Percentiles rank a stretch among this genome's conserved stretches.
phyloP scores from a whole-genome alignment of 2,113 vertebrate species.

The Chlorodrepanis virens region DNA sequence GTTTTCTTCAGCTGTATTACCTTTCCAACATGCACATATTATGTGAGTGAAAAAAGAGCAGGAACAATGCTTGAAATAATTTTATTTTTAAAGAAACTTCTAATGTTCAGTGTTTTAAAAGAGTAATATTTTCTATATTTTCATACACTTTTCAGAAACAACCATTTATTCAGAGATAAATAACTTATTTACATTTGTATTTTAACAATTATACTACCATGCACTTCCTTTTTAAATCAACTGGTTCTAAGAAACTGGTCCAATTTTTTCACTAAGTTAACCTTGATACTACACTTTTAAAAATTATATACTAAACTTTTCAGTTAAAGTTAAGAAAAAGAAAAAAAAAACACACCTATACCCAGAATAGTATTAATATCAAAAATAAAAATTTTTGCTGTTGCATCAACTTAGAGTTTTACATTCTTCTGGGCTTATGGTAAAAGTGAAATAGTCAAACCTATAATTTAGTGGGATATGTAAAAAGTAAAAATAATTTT shows the following conservation, averaged over 20 bases:
- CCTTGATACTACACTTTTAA: background rate
- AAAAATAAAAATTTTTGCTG: background rate
- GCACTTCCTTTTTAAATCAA: background rate
- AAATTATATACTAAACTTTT: background rate
- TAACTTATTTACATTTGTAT: background rate
- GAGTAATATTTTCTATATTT: background rate
- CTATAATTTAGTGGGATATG: background rate
- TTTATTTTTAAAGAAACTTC: background rate
- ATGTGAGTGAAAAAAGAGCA: background rate
- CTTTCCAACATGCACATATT: background rate
- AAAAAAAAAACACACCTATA: accelerated
- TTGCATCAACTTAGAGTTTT: background rate
- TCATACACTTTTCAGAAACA: background rate
- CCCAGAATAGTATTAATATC: background rate
- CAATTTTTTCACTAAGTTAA: background rate
- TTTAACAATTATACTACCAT: background rate
- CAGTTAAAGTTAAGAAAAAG: background rate
- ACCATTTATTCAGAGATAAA: background rate
- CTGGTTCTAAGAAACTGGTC: background rate
- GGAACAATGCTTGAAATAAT: background rate
- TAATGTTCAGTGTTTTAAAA: background rate
- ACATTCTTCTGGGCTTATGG: background rate
- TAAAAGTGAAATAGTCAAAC: background rate
- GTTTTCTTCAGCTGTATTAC: background rate
- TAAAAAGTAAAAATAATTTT: background rate